Conservation (phyloP, 1,140 invertebrate species). For the Colletes gigas region DNA sequence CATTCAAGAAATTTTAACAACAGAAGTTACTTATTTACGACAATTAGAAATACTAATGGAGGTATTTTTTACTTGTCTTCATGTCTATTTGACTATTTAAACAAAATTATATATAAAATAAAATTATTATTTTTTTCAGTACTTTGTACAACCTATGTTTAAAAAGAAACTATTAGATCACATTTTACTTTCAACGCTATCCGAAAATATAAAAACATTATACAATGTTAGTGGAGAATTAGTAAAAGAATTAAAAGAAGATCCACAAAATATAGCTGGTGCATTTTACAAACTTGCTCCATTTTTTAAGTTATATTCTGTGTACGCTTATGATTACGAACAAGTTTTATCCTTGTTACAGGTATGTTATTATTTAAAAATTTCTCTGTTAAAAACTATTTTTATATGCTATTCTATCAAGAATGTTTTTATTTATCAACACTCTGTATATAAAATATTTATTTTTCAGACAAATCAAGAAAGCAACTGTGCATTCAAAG, state of each 20-base stretch:
- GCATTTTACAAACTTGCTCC: constrained; percentile 88
- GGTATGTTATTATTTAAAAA: constrained; percentile 66
- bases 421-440: constrained; percentile 66
- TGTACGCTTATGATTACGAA: constrained; percentile 89
- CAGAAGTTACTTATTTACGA: constrained; percentile 86
- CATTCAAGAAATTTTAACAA: constrained; percentile 86
- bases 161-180: constrained; percentile 83
- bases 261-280: constrained; percentile 83
- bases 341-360: constrained; percentile 82
- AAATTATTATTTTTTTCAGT: constrained; percentile 76
- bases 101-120: not conserved
- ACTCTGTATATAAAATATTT: constrained; percentile 2
- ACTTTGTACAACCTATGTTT: constrained; percentile 85
- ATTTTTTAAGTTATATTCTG: constrained; percentile 90
- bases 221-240: constrained; percentile 87
- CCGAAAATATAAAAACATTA: constrained; percentile 88
- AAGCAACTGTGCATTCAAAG: constrained; percentile 82
- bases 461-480: constrained; percentile 82
- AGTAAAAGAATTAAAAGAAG: constrained; percentile 83
- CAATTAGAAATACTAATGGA: constrained; percentile 86
- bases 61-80: constrained; percentile 71
- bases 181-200: constrained; percentile 82
- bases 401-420: not conserved
- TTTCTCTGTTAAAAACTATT: constrained; percentile 3
- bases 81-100: not conserved